These are phyloP conservation scores for Excalfactoria chinensis DNA, from an alignment of 2,113 vertebrate species.

Conservation along the genomic window DNA sequence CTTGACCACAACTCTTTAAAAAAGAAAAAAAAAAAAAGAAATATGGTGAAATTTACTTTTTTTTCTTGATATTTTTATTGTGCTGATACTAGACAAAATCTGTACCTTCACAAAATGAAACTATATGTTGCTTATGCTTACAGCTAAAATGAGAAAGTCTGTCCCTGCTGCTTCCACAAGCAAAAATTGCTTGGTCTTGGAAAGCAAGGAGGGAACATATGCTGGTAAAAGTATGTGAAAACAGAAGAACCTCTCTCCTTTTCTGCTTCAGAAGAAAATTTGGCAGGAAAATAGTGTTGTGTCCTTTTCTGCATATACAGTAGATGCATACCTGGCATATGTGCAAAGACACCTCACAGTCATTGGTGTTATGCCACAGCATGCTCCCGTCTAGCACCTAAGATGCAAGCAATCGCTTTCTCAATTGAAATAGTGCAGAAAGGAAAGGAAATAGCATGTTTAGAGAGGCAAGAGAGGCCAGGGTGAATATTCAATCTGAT, in stretches of 20 bases:
- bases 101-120: neutral
- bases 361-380: fast-evolving
- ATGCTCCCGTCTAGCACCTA: neutral
- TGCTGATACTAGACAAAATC: neutral
- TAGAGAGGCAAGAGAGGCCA: neutral
- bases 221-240: neutral
- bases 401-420: fast-evolving
- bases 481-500: neutral
- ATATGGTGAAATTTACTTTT: neutral
- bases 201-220: neutral
- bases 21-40: constrained; percentile 57
- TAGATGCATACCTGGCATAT: neutral
- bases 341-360: fast-evolving
- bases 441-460: neutral
- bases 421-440: fast-evolving
- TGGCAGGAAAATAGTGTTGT: neutral
- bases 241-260: neutral
- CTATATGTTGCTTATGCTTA: neutral
- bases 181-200: neutral
- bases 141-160: neutral
- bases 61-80: neutral
- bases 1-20: constrained; percentile 60
- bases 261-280: neutral
- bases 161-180: neutral
- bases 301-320: neutral